Evolutionary conservation across 2,113 vertebrate species (phyloP).

Genomic region (Rattus rattus): DNA sequence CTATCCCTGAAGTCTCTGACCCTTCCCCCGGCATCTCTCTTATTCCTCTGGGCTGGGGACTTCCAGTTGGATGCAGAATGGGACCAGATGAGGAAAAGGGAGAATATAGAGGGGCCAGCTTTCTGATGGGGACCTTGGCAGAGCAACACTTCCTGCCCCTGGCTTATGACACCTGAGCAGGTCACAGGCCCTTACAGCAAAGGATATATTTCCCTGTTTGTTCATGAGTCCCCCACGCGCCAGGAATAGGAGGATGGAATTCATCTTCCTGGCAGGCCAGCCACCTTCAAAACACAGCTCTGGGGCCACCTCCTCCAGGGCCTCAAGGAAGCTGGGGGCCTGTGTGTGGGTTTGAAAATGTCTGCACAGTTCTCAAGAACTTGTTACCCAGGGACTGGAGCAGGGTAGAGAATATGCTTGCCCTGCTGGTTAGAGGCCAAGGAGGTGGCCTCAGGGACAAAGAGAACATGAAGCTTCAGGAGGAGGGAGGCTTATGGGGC

Average conservation of each 20-base stretch:
- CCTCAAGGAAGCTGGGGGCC: accelerated
- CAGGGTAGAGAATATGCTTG: background rate
- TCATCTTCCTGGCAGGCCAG: background rate
- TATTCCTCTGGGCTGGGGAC: background rate
- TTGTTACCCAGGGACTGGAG: accelerated
- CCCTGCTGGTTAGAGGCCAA: too few relatives aligned
- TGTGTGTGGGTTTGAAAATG: background rate
- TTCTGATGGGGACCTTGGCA: background rate
- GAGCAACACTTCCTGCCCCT: background rate
- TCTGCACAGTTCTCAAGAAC: background rate
- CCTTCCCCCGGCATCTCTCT: background rate
- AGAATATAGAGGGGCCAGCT: background rate
- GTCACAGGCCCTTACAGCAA: background rate
- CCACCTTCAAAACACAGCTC: background rate
- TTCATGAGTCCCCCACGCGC: background rate
- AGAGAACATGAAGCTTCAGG: background rate
- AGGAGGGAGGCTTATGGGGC: background rate
- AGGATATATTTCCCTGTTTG: background rate
- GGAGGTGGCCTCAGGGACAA: background rate
- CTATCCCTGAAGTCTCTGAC: background rate
- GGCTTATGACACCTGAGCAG: background rate
- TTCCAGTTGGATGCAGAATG: background rate
- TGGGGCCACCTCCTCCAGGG: background rate
- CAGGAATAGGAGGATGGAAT: accelerated
- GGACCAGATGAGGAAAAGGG: background rate